These are phyloP conservation scores for Aelia acuminata DNA, from an alignment of 2,888 invertebrate genomes.

Conservation along the genomic window DNA sequence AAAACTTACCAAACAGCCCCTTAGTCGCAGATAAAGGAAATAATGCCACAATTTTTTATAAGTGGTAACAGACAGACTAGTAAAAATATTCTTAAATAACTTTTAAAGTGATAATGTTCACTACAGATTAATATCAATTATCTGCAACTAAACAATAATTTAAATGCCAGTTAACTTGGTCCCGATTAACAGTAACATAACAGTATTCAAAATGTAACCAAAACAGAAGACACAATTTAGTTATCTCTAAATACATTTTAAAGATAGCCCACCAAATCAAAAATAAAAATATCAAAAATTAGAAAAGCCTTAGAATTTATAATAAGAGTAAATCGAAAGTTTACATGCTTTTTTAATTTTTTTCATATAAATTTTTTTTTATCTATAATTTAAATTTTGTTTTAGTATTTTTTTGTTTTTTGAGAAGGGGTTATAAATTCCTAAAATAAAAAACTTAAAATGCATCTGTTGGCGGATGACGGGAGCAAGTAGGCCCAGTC, in stretches of 20 bases:
- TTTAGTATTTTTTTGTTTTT: background rate
- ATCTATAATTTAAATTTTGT: background rate
- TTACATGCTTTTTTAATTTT: background rate
- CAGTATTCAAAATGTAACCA: background rate
- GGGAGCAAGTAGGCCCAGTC: conserved; percentile 21
- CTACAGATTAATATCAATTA: background rate
- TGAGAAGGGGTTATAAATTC: background rate
- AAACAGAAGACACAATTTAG: background rate
- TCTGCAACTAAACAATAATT: conserved; percentile 17
- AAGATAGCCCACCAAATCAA: conserved; percentile 12
- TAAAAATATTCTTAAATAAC: background rate
- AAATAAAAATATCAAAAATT: background rate
- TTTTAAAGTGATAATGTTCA: background rate
- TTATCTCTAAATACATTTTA: background rate
- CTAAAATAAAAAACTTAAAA: conserved; percentile 19
- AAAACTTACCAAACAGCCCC: background rate
- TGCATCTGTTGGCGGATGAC: background rate
- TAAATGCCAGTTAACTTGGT: conserved; percentile 48
- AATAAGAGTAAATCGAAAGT: background rate
- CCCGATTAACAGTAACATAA: conserved; percentile 36
- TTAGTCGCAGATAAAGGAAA: conserved; percentile 30
- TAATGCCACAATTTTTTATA: conserved; percentile 43
- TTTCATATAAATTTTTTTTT: background rate
- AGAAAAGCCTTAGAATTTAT: conserved; percentile 25
- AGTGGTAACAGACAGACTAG: conserved; percentile 56